These are phyloP conservation scores for Tragulus kanchil DNA, from an alignment of 2,113 vertebrate species.

Conservation along the genomic window DNA sequence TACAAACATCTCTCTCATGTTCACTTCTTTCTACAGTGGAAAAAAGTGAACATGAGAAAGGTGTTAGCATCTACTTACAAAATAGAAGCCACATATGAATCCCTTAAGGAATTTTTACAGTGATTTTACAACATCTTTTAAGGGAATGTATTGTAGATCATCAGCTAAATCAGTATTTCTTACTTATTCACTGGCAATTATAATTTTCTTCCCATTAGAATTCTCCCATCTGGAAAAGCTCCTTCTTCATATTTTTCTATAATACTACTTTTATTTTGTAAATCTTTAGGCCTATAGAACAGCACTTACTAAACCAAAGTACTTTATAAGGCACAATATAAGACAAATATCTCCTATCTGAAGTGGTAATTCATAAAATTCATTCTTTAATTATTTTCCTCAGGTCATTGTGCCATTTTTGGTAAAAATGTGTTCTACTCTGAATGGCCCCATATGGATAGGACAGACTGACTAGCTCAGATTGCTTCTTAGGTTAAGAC, in stretches of 20 bases:
- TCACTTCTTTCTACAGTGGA: not conserved
- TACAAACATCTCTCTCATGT: not conserved
- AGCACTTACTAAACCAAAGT: not conserved
- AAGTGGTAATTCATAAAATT: conserved; percentile 5
- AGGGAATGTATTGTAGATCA: not conserved
- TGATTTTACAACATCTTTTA: not conserved
- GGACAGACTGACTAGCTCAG: not conserved
- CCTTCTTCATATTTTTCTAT: not conserved
- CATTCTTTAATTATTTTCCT: conserved; percentile 44
- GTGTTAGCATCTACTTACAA: not conserved
- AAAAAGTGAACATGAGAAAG: too few species aligned
- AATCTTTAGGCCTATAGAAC: not conserved
- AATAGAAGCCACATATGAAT: not conserved
- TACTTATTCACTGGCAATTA: not conserved
- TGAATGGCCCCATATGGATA: not conserved
- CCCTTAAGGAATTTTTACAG: not conserved
- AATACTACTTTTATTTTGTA: not conserved
- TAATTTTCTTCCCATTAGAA: not conserved
- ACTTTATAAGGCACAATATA: not conserved
- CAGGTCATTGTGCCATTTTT: not conserved
- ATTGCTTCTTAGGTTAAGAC: not conserved
- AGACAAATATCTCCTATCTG: conserved; percentile 13
- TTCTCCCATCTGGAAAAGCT: not conserved
- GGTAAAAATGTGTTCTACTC: not conserved
- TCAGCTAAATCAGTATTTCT: not conserved